These are phyloP conservation scores for Leptinotarsa lineolata DNA, from an alignment of 1,140 invertebrate genomes.

Conservation along the genomic window DNA sequence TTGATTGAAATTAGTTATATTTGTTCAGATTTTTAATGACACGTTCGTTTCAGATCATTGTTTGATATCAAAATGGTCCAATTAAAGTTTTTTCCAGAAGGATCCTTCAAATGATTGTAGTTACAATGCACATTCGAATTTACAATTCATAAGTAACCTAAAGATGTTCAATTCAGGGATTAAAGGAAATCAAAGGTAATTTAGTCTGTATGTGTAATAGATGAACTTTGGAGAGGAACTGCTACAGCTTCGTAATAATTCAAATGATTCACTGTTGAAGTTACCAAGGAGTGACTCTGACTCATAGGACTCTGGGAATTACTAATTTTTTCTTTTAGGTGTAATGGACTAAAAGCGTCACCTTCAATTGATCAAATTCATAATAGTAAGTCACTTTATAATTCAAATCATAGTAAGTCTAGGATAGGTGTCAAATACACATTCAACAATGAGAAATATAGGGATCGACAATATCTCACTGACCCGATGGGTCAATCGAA, in stretches of 20 bases:
- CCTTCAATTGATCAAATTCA: constrained; percentile 33
- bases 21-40: constrained; percentile 24
- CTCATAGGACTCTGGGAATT: no score
- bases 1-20: constrained; percentile 37
- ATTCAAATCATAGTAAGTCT: constrained; percentile 33
- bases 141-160: constrained; percentile 39
- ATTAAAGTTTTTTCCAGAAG: neutral
- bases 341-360: constrained; percentile 43
- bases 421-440: constrained; percentile 36
- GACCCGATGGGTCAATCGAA: constrained; percentile 20
- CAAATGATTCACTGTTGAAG: constrained; percentile 9
- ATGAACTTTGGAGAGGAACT: neutral
- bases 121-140: constrained; percentile 33
- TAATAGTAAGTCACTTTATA: constrained; percentile 21
- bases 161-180: constrained; percentile 52
- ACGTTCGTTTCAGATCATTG: constrained; percentile 18
- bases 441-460: constrained; percentile 36
- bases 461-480: constrained; percentile 32
- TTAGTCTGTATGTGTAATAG: no score
- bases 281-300: neutral
- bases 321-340: constrained; percentile 34
- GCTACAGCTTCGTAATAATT: neutral
- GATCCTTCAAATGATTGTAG: constrained; percentile 10
- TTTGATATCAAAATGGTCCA: constrained; percentile 3
- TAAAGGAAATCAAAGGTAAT: constrained; percentile 49